Conservation (phyloP, 2,888 invertebrate genomes). For the Spodoptera exigua region DNA sequence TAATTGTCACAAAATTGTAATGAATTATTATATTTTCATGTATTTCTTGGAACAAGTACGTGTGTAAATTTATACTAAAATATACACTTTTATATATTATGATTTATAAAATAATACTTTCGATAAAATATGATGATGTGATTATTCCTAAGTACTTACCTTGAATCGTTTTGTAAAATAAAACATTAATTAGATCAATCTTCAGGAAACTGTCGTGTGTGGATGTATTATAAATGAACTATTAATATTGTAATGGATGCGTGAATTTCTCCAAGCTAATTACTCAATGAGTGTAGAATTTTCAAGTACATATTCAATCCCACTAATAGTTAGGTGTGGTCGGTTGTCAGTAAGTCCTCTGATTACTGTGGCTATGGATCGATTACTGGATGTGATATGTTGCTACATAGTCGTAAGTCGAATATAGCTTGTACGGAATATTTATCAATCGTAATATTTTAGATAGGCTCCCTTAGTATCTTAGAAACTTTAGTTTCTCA, state of each 20-base stretch:
- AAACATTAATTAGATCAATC: slow-evolving; percentile 39
- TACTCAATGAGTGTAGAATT: slow-evolving; percentile 63
- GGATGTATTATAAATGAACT: slow-evolving; percentile 38
- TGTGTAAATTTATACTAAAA: slow-evolving; percentile 17
- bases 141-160: slow-evolving; percentile 58
- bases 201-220: slow-evolving; percentile 53
- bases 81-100: slow-evolving; percentile 26
- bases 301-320: slow-evolving; percentile 60
- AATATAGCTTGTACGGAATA: slow-evolving; percentile 82
- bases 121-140: slow-evolving; percentile 27
- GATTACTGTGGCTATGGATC: slow-evolving; percentile 79
- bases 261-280: slow-evolving; percentile 55
- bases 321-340: slow-evolving; percentile 52
- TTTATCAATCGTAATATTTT: slow-evolving; percentile 86
- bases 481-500: slow-evolving; percentile 77
- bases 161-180: slow-evolving; percentile 53
- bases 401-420: slow-evolving; percentile 81
- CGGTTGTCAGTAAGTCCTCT: slow-evolving; percentile 56
- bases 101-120: slow-evolving; percentile 21
- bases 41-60: slow-evolving; percentile 21
- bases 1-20: slow-evolving; percentile 26
- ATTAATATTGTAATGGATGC: slow-evolving; percentile 51
- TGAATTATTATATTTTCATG: slow-evolving; percentile 10
- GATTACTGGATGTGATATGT: slow-evolving; percentile 86
- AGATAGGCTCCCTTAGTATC: slow-evolving; percentile 83